Base-by-base conservation (phyloP, 2,888 invertebrate species). In the Drosophila conformis region DNA sequence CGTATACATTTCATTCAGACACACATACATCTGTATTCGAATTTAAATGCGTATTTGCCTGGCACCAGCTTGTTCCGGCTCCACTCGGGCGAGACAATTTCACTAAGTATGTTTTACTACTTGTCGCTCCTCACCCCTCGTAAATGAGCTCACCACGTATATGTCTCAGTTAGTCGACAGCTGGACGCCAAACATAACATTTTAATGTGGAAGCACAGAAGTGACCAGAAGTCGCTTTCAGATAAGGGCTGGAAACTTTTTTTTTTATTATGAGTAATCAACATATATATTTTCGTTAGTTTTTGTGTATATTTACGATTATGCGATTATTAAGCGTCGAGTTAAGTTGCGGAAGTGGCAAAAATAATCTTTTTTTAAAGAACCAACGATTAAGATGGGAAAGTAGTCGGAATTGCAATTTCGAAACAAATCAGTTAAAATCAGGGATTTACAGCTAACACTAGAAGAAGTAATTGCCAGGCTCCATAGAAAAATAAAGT, bases 31-130 rank as follows among this genome's bases (percentile, higher is more conserved):
- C n/a, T 65, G 38, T 54, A 42, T 60, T n/a, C 35, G 15, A 48
- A 60, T 70, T 57, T 10, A 33, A 69, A 60, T 61, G 58, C 58
- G 67, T 42, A 48, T 59, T 59, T 36, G 29, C 25, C 13, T 46
- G 67, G 68, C 68, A 27, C 69, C 69, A 54, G 48, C 35, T 25
- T 25, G 69, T 69, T 54, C 54, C 49, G 69, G 69, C 69, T 60
- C 58, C 58, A 59, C 46, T 58, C 52, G 21, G 68, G 46, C 69
- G 69, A 46, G 69, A 57, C 69, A 33, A 29, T 36, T 52, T 40
- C 10, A 36, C 46, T 31, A 48, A 33, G 31, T 46, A 58, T 46
- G 38, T 53, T 58, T 38, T 21, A 7, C 31, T 36, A 31, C 36
- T 56, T 38, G 36, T 31, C 25, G 29, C 10, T 21, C 52, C 36